Percentiles rank a stretch among this genome's conserved stretches.
These are phyloP conservation scores for Caenorhabditis imperialis DNA, from an alignment of 2,888 invertebrate species.

Conservation along the genomic window DNA sequence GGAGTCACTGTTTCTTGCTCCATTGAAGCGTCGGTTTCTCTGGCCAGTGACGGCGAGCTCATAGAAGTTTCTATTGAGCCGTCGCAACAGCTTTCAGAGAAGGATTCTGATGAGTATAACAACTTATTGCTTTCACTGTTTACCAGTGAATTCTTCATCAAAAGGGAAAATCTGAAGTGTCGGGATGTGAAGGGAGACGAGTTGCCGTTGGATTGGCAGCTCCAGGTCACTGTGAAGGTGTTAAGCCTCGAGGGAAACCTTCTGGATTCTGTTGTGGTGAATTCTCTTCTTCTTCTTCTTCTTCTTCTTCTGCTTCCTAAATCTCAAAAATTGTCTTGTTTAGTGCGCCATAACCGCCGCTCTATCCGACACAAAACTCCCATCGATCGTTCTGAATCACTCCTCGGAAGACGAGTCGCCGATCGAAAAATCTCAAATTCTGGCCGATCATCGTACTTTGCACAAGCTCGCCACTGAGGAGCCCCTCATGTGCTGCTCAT, in stretches of 20 bases:
- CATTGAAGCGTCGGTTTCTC: conserved; percentile 50
- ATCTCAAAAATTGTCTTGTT: too few relatives aligned
- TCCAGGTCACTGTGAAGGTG: conserved; percentile 38
- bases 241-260: conserved; percentile 32
- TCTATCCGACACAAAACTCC: conserved; percentile 46
- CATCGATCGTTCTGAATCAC: conserved; percentile 51
- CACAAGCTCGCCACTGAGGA: conserved; percentile 20
- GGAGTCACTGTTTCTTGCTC: conserved; percentile 56
- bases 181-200: conserved; percentile 2
- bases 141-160: conserved; percentile 17
- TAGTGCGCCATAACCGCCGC: conserved; percentile 52
- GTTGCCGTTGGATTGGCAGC: conserved; percentile 39
- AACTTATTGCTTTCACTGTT: conserved; percentile 22
- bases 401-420: conserved; percentile 50
- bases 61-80: conserved; percentile 40
- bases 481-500: conserved; percentile 37
- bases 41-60: conserved; percentile 46
- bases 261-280: conserved; percentile 43
- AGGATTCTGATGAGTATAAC: conserved; percentile 41
- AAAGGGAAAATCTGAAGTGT: conserved; percentile 29
- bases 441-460: conserved; percentile 20
- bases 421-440: conserved; percentile 59
- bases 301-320: too few relatives aligned
- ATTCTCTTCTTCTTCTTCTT: not conserved
- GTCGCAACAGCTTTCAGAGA: conserved; percentile 46